Evolutionary conservation across 2,797 vertebrate species (phyloP).

Genomic region (Neosalanx taihuensis): DNA sequence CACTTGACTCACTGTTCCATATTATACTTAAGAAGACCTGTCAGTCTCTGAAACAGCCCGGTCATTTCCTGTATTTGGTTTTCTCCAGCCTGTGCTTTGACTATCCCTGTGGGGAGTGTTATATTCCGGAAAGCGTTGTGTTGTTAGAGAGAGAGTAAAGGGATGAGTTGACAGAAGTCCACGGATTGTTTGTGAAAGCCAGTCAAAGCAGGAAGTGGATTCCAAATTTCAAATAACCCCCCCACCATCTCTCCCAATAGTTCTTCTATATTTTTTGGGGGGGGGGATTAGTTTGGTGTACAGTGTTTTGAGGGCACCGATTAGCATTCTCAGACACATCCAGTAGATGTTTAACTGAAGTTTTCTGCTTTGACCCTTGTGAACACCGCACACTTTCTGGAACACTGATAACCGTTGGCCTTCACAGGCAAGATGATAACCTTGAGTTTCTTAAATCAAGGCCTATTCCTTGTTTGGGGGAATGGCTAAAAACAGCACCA

Average conservation of each 20-base stretch:
- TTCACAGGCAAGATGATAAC: neutral
- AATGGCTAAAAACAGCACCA: neutral
- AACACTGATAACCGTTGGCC: neutral
- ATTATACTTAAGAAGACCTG: neutral
- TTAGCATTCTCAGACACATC: neutral
- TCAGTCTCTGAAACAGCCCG: neutral
- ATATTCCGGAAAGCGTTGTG: slow-evolving; percentile 9
- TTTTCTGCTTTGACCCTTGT: neutral
- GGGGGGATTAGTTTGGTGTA: neutral
- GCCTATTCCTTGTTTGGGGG: neutral
- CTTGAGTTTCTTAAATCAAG: neutral
- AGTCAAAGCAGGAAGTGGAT: slow-evolving; percentile 45
- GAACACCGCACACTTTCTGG: neutral
- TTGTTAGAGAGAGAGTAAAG: slow-evolving; percentile 20
- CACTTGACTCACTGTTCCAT: neutral
- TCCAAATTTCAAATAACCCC: slow-evolving; percentile 42
- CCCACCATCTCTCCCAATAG: slow-evolving; percentile 21
- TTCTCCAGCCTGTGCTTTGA: slow-evolving; percentile 14
- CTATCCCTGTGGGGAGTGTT: slow-evolving; percentile 16
- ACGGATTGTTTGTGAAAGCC: slow-evolving; percentile 30
- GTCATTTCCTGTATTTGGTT: neutral
- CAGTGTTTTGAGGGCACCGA: neutral
- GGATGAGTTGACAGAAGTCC: slow-evolving; percentile 24
- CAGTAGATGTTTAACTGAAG: neutral
- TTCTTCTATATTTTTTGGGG: neutral